These are phyloP conservation scores for Tetragnatha versicolor DNA, from an alignment of 1,140 invertebrate genomes.

Conservation along the genomic window DNA sequence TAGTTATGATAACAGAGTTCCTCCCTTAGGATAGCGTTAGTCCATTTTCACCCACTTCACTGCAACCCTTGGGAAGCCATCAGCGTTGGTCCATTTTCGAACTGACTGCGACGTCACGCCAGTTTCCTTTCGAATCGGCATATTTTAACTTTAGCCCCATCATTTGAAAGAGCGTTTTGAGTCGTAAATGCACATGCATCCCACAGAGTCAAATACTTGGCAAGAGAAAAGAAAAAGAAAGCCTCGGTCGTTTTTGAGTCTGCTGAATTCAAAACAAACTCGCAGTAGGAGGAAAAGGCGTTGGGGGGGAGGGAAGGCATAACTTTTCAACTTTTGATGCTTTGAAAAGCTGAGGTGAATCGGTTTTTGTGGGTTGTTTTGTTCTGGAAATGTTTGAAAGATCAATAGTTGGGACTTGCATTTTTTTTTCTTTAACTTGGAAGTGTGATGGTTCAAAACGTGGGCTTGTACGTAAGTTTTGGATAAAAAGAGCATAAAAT, in stretches of 20 bases:
- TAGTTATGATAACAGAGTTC: too few relatives aligned
- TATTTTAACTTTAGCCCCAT: slow-evolving; percentile 30
- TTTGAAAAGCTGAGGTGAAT: not conserved
- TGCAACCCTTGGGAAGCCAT: not conserved
- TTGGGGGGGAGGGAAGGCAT: not conserved
- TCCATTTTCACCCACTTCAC: not conserved
- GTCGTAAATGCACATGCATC: not conserved
- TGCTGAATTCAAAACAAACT: not conserved
- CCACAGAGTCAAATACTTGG: slow-evolving; percentile 3
- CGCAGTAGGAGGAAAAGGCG: not conserved
- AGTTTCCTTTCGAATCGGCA: not conserved
- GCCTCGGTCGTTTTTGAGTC: too few relatives aligned
- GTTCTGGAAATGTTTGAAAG: too few relatives aligned
- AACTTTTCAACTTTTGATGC: slow-evolving; percentile 14
- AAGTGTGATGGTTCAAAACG: too few relatives aligned
- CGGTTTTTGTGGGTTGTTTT: not conserved
- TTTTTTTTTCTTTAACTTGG: too few relatives aligned
- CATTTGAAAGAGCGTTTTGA: slow-evolving; percentile 24
- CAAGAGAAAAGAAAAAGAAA: too few relatives aligned
- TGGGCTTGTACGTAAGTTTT: too few relatives aligned
- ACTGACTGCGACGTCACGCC: too few relatives aligned
- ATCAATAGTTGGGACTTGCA: too few relatives aligned
- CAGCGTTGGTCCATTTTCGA: too few relatives aligned
- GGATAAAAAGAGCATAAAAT: too few relatives aligned
- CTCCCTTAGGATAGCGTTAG: too few relatives aligned